A percentile compares a stretch with the other conserved stretches of the same genome.
Conservation (phyloP, 2,888 invertebrate genomes). For the Julus scandinavius region DNA sequence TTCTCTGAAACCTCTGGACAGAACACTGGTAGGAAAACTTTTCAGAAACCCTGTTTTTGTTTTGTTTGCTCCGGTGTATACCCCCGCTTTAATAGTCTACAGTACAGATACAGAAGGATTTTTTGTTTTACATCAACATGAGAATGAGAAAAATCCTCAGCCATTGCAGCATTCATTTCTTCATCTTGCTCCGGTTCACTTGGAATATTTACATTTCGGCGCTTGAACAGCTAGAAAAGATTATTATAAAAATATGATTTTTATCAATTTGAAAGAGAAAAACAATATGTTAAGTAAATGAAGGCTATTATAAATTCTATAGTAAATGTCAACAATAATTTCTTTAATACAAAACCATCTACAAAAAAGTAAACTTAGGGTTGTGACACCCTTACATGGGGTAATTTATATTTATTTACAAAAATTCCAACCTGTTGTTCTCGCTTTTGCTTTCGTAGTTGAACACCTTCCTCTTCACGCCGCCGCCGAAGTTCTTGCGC, state of each 20-base stretch:
- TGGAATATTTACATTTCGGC: slow-evolving; percentile 80
- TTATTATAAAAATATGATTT: background rate
- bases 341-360: background rate
- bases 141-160: slow-evolving; percentile 63
- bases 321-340: slow-evolving; percentile 2
- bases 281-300: too few relatives aligned
- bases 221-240: slow-evolving; percentile 76
- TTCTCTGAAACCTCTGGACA: too few relatives aligned
- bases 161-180: slow-evolving; percentile 65
- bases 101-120: too few relatives aligned
- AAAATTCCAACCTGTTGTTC: slow-evolving; percentile 78
- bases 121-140: slow-evolving; percentile 52
- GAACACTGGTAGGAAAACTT: too few relatives aligned
- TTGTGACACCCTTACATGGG: too few relatives aligned
- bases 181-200: slow-evolving; percentile 64
- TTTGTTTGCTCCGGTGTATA: too few relatives aligned
- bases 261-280: background rate
- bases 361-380: slow-evolving; percentile 56
- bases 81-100: too few relatives aligned
- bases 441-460: slow-evolving; percentile 92
- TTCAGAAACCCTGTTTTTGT: too few relatives aligned
- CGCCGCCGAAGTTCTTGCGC: slow-evolving; percentile 90
- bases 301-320: too few relatives aligned
- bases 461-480: slow-evolving; percentile 95
- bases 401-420: too few relatives aligned